Conservation (phyloP, 2,113 vertebrate species). For the Tylochromis polylepis region DNA sequence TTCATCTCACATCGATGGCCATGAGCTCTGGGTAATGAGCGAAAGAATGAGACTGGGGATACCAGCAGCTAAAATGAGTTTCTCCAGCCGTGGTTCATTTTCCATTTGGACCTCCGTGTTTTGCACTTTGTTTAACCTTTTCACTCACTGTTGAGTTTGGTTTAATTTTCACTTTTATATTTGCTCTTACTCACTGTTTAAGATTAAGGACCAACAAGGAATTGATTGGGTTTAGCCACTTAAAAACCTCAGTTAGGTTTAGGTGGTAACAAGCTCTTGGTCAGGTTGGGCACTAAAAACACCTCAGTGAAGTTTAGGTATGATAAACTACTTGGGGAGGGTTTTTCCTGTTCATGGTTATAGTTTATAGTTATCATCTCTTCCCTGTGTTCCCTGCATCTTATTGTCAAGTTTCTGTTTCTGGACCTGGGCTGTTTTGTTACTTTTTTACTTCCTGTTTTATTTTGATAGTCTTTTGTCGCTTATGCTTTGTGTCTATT, state of each 20-base stretch:
- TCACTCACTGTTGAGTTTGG: neutral
- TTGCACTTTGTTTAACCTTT: neutral
- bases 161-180: neutral
- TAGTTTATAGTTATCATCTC: neutral
- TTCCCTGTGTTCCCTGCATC: neutral
- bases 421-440: neutral
- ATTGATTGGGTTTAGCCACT: neutral
- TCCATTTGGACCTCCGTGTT: neutral
- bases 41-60: neutral
- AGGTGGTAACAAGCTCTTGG: neutral
- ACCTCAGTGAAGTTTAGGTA: neutral
- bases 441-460: neutral
- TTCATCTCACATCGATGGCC: neutral
- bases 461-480: neutral
- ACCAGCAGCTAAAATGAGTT: neutral
- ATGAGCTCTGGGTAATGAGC: neutral
- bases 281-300: neutral
- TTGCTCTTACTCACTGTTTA: neutral
- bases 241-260: neutral
- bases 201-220: neutral
- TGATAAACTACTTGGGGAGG: neutral
- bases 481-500: neutral
- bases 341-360: neutral
- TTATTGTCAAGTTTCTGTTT: neutral
- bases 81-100: neutral